A percentile compares a stretch with the other conserved stretches of the same genome.
These are phyloP conservation scores for Dufourea novaeangliae DNA, from an alignment of 1,140 invertebrate genomes.

Conservation along the genomic window DNA sequence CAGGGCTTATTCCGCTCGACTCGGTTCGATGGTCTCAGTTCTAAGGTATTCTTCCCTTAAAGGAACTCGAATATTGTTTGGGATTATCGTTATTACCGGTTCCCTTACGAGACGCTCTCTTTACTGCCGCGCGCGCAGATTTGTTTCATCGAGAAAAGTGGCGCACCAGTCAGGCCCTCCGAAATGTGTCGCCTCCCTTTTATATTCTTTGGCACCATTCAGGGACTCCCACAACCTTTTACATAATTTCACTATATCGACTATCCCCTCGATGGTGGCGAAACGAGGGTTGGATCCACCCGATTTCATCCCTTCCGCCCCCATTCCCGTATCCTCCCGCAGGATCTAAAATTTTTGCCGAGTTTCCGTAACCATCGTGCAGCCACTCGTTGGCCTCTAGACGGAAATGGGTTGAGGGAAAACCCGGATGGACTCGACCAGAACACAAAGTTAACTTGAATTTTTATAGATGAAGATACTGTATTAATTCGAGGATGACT, in stretches of 20 bases:
- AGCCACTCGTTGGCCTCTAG: no score
- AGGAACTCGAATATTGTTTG: neutral
- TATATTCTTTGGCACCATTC: neutral
- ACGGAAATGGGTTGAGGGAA: no score
- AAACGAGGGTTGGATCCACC: neutral
- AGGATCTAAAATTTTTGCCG: neutral
- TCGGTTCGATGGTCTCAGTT: no score
- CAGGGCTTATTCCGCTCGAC: no score
- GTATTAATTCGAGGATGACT: no score
- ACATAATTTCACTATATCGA: slow-evolving; percentile 7
- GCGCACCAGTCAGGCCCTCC: neutral
- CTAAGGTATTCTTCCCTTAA: neutral
- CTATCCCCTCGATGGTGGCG: neutral
- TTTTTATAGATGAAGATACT: no score
- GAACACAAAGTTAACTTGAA: no score
- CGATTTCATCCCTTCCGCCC: neutral
- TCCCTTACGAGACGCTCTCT: neutral
- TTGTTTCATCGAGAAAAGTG: neutral
- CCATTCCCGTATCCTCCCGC: no score
- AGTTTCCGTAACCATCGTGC: no score
- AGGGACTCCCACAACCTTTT: neutral
- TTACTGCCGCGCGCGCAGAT: neutral
- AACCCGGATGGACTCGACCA: no score
- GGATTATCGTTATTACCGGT: neutral
- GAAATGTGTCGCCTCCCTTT: neutral